phyloP scores from a whole-genome alignment of 2,113 vertebrate species.

The Cyphomyrus discorhynchus region DNA sequence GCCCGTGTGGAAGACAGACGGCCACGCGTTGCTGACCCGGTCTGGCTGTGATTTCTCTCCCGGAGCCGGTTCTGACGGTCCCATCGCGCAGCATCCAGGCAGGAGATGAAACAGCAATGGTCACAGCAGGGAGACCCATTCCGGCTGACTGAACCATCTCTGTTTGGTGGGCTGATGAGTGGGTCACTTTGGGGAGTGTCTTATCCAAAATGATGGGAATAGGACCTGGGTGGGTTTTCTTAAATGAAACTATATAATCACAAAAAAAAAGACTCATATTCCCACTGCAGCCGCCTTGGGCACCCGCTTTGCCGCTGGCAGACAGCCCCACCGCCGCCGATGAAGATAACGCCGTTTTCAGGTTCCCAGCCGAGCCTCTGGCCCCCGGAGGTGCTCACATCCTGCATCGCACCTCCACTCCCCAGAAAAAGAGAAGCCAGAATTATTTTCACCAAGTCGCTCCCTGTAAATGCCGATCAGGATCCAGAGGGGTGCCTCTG shows the following conservation, averaged over 20 bases:
- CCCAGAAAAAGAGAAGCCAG: not conserved
- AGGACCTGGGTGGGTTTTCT: conserved; percentile 6
- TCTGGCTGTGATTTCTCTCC: not conserved
- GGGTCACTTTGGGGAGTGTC: not conserved
- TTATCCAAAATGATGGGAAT: not conserved
- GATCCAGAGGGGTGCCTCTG: not conserved
- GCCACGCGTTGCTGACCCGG: not conserved
- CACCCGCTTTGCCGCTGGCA: not conserved
- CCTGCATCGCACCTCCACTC: not conserved
- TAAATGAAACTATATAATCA: not conserved
- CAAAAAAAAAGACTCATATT: not conserved
- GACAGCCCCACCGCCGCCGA: not conserved
- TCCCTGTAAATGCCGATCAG: not conserved
- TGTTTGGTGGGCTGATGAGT: not conserved
- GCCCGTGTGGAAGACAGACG: not conserved
- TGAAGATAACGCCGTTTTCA: not conserved
- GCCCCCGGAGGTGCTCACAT: not conserved
- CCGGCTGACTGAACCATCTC: not conserved
- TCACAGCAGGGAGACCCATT: not conserved
- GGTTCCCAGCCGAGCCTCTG: not conserved
- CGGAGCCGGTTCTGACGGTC: not conserved
- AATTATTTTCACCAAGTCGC: not conserved
- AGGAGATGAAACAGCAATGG: not conserved
- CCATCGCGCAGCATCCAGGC: not conserved
- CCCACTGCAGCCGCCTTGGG: not conserved